Base-by-base conservation (phyloP, 2,888 invertebrate genomes). In the Hemithea aestivaria region DNA sequence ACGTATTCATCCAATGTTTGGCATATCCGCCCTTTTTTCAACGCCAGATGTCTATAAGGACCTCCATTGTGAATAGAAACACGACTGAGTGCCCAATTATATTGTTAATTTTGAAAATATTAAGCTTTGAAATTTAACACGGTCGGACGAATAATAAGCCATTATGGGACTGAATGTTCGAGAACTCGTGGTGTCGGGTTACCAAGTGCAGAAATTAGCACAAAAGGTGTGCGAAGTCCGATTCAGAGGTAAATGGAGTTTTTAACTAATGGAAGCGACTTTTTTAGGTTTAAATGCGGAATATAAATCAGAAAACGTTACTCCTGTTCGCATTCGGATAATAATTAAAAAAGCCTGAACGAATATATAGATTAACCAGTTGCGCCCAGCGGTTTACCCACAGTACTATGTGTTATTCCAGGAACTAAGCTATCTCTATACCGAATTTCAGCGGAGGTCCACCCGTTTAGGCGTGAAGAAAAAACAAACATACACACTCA, bases 71-170 rank as follows among this genome's bases (percentile, higher is more conserved):
- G 58, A 42, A 43, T 55, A 54, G 46, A 58, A 25, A 56, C 66
- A 69, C 74, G 73, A 69, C 66, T 68, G 79, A 77, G 69, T 84
- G 75, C 83, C 84, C 87, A 85, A 85, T 87, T 87, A 85, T 85
- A 83, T 84, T 85, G 85, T 87, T 85, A 87, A 87, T 87, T 83
- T 83, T 70, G 66, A 81, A 80, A 85, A 84, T 83, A 83, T 80
- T 73, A 74, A 72, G 70, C 75, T 66, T 79, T 78, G 82, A 80
- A 83, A 84, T 79, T 72, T 72, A 69, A 83, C 79, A 82, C 84
- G 73, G 60, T 61, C 64, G 60, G 51, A 39, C 53, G 66, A 73
- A 85, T 84, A 87, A 87, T 87, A 83, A 84, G 83, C 82, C 58
- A 81, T 84, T 81, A 81, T 78, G 58, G 44, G 44, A 40, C 47